Conservation (phyloP, 2,888 invertebrate species). For the Poecilobothrus nobilitatus region DNA sequence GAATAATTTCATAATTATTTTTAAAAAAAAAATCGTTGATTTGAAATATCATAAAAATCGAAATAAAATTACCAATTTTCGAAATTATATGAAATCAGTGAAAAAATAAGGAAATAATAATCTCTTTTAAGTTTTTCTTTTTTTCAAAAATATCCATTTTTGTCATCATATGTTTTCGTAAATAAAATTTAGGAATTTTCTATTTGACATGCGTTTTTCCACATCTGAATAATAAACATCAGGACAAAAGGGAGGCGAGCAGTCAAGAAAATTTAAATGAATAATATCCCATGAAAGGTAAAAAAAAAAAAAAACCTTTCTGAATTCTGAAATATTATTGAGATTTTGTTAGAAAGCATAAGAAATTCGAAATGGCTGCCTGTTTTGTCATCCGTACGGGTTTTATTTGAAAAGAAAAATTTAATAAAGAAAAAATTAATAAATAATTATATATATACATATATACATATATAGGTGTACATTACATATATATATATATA, state of each 20-base stretch:
- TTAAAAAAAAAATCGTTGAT: too few species aligned
- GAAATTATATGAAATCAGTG: too few species aligned
- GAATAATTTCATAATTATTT: too few species aligned
- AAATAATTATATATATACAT: neutral
- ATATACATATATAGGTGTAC: too few species aligned
- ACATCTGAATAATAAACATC: neutral
- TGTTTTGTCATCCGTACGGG: conserved; percentile 23
- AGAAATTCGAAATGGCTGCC: conserved; percentile 23
- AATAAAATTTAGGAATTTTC: neutral
- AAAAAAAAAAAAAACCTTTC: neutral
- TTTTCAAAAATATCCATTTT: neutral
- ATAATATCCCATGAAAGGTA: neutral
- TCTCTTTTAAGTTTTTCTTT: too few species aligned
- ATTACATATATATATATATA: too few species aligned
- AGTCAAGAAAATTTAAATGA: neutral
- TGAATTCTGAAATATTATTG: conserved; percentile 15
- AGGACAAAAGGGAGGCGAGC: neutral
- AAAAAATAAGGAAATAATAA: too few species aligned
- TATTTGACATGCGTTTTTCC: neutral
- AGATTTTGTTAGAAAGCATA: conserved; percentile 9
- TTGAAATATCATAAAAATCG: too few species aligned
- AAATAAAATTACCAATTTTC: too few species aligned
- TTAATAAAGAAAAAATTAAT: neutral
- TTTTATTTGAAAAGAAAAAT: neutral
- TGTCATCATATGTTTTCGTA: conserved; percentile 5